Evolutionary conservation across 2,888 invertebrate species (phyloP).

Genomic region (Syritta pipiens): DNA sequence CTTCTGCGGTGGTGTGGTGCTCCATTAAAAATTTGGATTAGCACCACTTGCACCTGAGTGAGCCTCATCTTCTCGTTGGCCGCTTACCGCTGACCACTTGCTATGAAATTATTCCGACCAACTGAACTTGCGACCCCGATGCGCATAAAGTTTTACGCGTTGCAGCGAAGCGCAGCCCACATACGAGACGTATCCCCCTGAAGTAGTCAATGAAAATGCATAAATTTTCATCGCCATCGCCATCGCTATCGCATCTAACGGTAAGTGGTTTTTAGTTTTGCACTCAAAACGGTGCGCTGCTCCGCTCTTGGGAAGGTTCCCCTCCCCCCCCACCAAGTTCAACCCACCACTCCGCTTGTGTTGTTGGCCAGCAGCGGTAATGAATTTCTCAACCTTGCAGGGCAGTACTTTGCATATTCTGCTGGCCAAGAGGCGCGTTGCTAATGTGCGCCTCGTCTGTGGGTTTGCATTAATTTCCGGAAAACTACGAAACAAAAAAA

Average conservation of each 20-base stretch:
- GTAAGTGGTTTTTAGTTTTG: conserved; percentile 48
- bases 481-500: too few species aligned
- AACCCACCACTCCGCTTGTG: background rate
- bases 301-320: too few species aligned
- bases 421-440: background rate
- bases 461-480: background rate
- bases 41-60: conserved; percentile 12
- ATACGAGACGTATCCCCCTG: conserved; percentile 6
- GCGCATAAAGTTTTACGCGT: conserved; percentile 64
- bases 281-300: too few species aligned
- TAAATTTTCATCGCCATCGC: conserved; percentile 57
- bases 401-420: conserved; percentile 7
- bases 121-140: conserved; percentile 67
- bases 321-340: too few species aligned
- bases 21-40: conserved; percentile 21
- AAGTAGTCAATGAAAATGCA: conserved; percentile 58
- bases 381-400: conserved; percentile 34
- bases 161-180: conserved; percentile 51
- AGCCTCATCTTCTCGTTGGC: conserved; percentile 6
- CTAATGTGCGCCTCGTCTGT: background rate
- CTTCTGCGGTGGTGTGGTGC: background rate
- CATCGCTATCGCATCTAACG: too few species aligned
- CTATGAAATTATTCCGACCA: conserved; percentile 68
- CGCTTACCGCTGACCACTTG: conserved; percentile 59
- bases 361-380: conserved; percentile 18